Evolutionary conservation across 2,797 vertebrate genomes (phyloP).

Genomic region (Microctenopoma stevenorrisi): DNA sequence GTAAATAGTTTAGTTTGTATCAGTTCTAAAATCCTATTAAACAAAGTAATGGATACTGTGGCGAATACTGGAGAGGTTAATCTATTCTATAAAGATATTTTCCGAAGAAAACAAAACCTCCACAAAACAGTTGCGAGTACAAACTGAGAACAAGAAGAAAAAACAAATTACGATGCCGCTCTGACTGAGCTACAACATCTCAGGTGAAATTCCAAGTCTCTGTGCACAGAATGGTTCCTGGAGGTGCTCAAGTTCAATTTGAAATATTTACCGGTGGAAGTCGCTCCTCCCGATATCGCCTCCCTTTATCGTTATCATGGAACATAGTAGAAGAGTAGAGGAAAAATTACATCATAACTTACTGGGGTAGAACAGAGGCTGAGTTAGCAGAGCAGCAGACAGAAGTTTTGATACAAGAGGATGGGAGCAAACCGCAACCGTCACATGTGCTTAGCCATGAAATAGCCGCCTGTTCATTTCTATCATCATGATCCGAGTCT

Average conservation of each 20-base stretch:
- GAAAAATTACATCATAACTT: constrained; percentile 73
- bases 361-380: constrained; percentile 60
- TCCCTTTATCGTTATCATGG: constrained; percentile 55
- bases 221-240: constrained; percentile 9
- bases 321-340: constrained; percentile 9
- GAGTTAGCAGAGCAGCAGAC: constrained; percentile 48
- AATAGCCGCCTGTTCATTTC: constrained; percentile 50
- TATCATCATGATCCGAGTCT: constrained; percentile 23
- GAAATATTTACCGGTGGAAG: constrained; percentile 50
- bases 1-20: constrained; percentile 20
- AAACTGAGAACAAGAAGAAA: constrained; percentile 15
- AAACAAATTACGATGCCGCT: not conserved
- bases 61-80: not conserved
- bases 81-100: not conserved
- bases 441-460: constrained; percentile 35
- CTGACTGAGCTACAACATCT: constrained; percentile 27
- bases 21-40: constrained; percentile 12
- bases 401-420: constrained; percentile 39
- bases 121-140: not conserved
- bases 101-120: not conserved
- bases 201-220: constrained; percentile 17
- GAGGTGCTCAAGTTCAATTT: constrained; percentile 43
- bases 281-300: constrained; percentile 26
- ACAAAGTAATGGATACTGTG: not conserved
- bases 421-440: constrained; percentile 28